A percentile compares a stretch with the other conserved stretches of the same genome.
Evolutionary conservation across 2,113 vertebrate genomes (phyloP).

Genomic region (Rhizomys pruinosus): DNA sequence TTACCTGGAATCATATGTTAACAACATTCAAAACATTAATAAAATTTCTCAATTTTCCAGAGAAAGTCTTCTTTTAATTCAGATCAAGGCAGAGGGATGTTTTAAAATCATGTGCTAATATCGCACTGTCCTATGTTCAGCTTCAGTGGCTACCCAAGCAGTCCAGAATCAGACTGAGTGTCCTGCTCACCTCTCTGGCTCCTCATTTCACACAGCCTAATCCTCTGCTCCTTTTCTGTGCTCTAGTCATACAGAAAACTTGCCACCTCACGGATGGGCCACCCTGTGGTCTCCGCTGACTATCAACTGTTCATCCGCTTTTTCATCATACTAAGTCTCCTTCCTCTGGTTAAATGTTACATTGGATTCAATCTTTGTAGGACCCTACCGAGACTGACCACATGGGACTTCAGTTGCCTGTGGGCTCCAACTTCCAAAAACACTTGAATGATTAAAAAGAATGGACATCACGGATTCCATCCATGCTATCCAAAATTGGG

Average conservation of each 20-base stretch:
- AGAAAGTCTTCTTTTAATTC: slow-evolving; percentile 26
- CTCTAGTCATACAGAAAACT: not conserved
- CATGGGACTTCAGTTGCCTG: not conserved
- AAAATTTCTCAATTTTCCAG: slow-evolving; percentile 6
- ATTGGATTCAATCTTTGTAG: not conserved
- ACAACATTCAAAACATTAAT: slow-evolving; percentile 24
- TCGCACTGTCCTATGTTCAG: not conserved
- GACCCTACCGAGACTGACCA: not conserved
- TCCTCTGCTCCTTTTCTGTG: not conserved
- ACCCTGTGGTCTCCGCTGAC: not conserved
- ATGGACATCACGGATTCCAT: not conserved
- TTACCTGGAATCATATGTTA: not conserved
- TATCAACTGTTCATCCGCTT: not conserved
- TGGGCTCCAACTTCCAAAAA: not conserved
- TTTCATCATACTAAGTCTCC: not conserved
- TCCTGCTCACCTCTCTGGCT: not conserved
- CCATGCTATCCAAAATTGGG: not conserved
- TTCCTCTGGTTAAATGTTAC: not conserved
- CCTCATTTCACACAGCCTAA: not conserved
- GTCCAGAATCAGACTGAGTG: not conserved
- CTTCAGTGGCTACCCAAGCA: not conserved
- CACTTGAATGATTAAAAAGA: too few species aligned
- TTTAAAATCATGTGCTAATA: not conserved
- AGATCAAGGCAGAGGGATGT: not conserved
- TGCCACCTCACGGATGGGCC: not conserved